Evolutionary conservation across 2,113 vertebrate genomes (phyloP), one percentile per base, ranked within the genome.

Genomic region (Stictonetta naevosa): DNA sequence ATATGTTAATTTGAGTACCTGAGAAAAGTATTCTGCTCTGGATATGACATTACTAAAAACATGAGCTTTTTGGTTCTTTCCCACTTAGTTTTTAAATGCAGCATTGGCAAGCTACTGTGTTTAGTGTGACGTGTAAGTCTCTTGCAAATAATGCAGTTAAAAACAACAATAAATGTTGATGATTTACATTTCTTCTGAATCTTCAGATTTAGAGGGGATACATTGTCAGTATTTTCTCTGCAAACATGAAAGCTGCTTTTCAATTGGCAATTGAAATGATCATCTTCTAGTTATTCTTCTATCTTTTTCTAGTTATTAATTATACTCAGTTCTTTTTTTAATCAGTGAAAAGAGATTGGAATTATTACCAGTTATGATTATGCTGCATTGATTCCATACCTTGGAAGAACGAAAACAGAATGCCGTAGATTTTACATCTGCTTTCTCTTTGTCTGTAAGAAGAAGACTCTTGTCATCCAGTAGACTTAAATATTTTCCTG

Each of bases 361-460:
- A 93, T 87, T 69, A 62, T 19, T 59, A 40, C 18, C 31, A 80
- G 11, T n/a, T 56, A 60, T 23, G 60, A 69, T 55, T 90, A 72
- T 66, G 33, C 15, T 78, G 26, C 13, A 67, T 21, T 56, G 25
- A 53, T 50, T 38, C 38, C 97, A 92, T 97, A 99, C 99, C 98
- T 99, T 99, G 84, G 99, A 99, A 60, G 99, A 99, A 58, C 99
- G 98, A 96, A 99, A 99, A 97, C 99, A 99, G 97, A 99, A 99
- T 9, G 99, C 99, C 1, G 99, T 99, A 33, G 99, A 99, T 94
- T 99, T 99, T 55, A 99, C 97, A 81, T 99, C 99, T 0, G 99
- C 99, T 63, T 98, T 98, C 90, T 99, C 99, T 97, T 99, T 99
- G 86, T 99, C 99, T 97, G 98, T 98, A 34, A 99, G 98, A 53